A percentile compares a stretch with the other conserved stretches of the same genome.
Evolutionary conservation across 2,888 invertebrate species (phyloP).

Genomic region (Nephrocerus scutellatus): DNA sequence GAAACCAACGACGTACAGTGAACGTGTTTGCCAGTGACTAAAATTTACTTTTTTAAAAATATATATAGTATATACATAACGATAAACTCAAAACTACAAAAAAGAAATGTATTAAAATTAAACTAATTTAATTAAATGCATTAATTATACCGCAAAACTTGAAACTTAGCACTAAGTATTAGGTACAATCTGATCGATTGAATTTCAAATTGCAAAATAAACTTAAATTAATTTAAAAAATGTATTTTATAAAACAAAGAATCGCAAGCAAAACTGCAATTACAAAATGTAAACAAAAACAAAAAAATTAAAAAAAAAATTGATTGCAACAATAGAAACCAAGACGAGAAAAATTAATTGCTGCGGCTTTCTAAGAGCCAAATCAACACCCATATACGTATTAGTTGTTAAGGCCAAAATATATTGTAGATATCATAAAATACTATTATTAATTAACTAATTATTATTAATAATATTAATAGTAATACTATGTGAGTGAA

Average conservation of each 20-base stretch:
- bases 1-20: slow-evolving; percentile 34
- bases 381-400: slow-evolving; percentile 45
- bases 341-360: not conserved
- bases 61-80: slow-evolving; percentile 14
- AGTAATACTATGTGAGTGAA: too few species aligned
- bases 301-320: slow-evolving; percentile 15
- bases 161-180: slow-evolving; percentile 23
- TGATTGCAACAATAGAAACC: slow-evolving; percentile 9
- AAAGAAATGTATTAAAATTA: slow-evolving; percentile 1
- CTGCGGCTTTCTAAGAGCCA: slow-evolving; percentile 24
- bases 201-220: slow-evolving; percentile 8
- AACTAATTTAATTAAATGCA: slow-evolving; percentile 18
- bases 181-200: slow-evolving; percentile 4
- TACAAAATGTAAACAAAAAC: slow-evolving; percentile 11
- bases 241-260: not conserved
- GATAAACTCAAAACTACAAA: slow-evolving; percentile 10
- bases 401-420: slow-evolving; percentile 43
- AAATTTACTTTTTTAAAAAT: slow-evolving; percentile 24
- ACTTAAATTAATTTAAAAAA: slow-evolving; percentile 14
- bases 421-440: slow-evolving; percentile 29
- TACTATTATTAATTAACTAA: too few species aligned
- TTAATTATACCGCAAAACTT: slow-evolving; percentile 14
- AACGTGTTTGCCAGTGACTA: slow-evolving; percentile 41
- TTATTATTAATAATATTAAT: too few species aligned
- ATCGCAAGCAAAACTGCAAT: slow-evolving; percentile 1